These are phyloP conservation scores for Cremastinae sp. DNA, from an alignment of 2,888 invertebrate genomes.

Conservation along the genomic window DNA sequence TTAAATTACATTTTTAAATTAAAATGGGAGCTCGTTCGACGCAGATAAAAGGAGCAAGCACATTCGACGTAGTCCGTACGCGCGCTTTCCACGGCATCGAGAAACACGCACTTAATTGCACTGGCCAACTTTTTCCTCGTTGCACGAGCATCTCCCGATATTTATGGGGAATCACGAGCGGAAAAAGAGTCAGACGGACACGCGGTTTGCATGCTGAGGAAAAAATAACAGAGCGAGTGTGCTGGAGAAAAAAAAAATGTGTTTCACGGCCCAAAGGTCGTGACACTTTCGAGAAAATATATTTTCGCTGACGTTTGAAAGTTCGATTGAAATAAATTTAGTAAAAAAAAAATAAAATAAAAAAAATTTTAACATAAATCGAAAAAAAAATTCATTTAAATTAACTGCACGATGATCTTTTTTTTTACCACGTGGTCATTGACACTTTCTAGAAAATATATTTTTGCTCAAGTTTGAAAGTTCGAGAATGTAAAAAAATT, in stretches of 20 bases:
- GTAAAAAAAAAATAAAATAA: background rate
- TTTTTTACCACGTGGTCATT: too few relatives aligned
- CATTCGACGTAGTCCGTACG: slow-evolving; percentile 37
- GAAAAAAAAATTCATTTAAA: too few relatives aligned
- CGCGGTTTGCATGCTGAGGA: background rate
- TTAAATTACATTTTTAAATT: background rate
- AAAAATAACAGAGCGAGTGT: slow-evolving; percentile 27
- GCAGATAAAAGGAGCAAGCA: slow-evolving; percentile 36
- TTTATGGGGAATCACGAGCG: slow-evolving; percentile 19
- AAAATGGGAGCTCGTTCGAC: slow-evolving; percentile 10
- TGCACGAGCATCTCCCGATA: slow-evolving; percentile 30
- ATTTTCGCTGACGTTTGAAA: slow-evolving; percentile 32
- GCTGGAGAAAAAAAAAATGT: slow-evolving; percentile 43
- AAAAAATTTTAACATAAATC: background rate
- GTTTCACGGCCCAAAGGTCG: slow-evolving; percentile 51
- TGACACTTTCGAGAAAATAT: slow-evolving; percentile 40
- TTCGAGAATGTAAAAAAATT: too few relatives aligned
- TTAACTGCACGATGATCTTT: too few relatives aligned
- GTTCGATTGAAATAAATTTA: slow-evolving; percentile 46
- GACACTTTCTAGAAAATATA: slow-evolving; percentile 40
- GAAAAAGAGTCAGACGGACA: slow-evolving; percentile 33
- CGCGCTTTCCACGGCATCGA: slow-evolving; percentile 63
- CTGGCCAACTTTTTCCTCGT: slow-evolving; percentile 64
- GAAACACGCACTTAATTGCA: slow-evolving; percentile 64
- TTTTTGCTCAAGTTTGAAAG: slow-evolving; percentile 34